Evolutionary conservation across 2,797 vertebrate species (phyloP).

Genomic region (Galaxias olidus): DNA sequence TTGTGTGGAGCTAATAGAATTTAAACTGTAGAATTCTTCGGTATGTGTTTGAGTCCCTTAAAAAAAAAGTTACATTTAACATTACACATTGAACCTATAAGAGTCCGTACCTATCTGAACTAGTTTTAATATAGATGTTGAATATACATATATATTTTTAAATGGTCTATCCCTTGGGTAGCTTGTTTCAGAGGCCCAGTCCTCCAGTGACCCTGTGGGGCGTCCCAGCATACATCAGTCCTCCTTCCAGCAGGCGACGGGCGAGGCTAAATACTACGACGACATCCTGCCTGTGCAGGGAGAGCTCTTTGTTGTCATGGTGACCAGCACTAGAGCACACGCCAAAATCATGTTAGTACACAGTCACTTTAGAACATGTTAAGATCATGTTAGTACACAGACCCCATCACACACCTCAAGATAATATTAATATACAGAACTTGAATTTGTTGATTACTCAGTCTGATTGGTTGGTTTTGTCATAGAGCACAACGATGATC

Average conservation of each 20-base stretch:
- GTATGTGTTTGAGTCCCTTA: too few species aligned
- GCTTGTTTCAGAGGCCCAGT: conserved; percentile 53
- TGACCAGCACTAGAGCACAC: conserved; percentile 80
- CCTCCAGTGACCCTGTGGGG: conserved; percentile 72
- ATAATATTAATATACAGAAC: too few species aligned
- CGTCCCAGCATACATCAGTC: conserved; percentile 75
- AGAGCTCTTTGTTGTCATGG: conserved; percentile 73
- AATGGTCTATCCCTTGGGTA: conserved; percentile 7
- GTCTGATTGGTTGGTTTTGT: too few species aligned
- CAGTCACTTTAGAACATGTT: background rate
- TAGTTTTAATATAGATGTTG: background rate
- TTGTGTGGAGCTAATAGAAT: too few species aligned
- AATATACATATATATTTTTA: background rate
- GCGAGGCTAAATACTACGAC: conserved; percentile 78
- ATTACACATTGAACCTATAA: too few species aligned
- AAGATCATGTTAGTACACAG: too few species aligned
- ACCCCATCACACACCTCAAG: too few species aligned
- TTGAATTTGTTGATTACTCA: too few species aligned
- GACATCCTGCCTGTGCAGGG: conserved; percentile 73
- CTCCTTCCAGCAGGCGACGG: conserved; percentile 76
- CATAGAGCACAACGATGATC: too few species aligned
- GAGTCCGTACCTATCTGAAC: background rate
- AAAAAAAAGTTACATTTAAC: too few species aligned
- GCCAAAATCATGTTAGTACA: conserved; percentile 79
- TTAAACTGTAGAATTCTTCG: too few species aligned